A percentile compares a stretch with the other conserved stretches of the same genome.
Conservation (phyloP, 2,797 vertebrate genomes). For the Triplophysa bombifrons region DNA sequence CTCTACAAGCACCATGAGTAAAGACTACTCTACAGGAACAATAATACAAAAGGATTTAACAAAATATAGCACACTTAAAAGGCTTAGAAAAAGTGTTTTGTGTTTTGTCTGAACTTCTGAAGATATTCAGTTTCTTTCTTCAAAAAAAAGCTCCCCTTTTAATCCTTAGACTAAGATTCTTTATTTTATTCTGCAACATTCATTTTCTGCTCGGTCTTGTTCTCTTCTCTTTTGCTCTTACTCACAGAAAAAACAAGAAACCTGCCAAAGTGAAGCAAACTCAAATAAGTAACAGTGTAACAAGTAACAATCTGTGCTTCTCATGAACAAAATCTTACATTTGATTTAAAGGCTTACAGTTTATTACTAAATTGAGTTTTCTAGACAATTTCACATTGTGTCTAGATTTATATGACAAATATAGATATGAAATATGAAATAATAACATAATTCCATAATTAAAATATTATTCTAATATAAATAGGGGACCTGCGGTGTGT, state of each 20-base stretch:
- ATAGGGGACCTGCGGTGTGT: too few species aligned
- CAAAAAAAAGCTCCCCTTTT: neutral
- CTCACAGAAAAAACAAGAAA: constrained; percentile 6
- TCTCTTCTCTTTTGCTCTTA: neutral
- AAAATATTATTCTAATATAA: too few species aligned
- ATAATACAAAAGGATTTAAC: neutral
- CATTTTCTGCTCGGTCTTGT: neutral
- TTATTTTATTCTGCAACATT: neutral
- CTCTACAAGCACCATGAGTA: neutral
- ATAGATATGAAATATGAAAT: too few species aligned
- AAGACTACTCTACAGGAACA: neutral
- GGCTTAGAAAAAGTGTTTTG: neutral
- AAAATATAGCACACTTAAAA: neutral
- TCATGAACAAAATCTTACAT: too few species aligned
- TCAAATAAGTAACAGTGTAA: neutral
- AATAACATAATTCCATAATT: too few species aligned
- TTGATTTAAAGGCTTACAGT: too few species aligned
- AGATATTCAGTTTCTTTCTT: neutral
- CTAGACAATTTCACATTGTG: too few species aligned
- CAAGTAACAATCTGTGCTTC: too few species aligned
- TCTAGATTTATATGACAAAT: too few species aligned
- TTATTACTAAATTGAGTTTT: too few species aligned
- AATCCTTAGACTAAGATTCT: constrained; percentile 1
- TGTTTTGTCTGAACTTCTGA: neutral
- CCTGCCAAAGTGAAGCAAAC: neutral